phyloP scores from a whole-genome alignment of 2,888 invertebrate genomes.

The Aspidapion aeneum region DNA sequence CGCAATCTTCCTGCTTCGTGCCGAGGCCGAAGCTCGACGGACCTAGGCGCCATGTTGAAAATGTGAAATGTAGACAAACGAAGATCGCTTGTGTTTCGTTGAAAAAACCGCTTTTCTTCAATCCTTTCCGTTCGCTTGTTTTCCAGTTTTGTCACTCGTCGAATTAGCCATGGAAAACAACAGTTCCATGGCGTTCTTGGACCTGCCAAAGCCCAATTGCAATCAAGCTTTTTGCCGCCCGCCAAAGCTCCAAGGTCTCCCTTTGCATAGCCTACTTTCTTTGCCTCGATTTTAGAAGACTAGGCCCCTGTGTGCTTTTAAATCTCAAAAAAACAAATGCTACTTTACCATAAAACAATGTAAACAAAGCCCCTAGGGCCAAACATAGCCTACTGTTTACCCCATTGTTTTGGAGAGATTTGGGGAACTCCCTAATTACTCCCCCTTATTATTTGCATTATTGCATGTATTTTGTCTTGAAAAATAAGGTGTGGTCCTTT shows the following conservation, averaged over 20 bases:
- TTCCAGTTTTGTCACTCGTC: background rate
- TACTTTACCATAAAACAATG: background rate
- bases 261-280: background rate
- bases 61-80: background rate
- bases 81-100: background rate
- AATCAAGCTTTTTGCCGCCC: background rate
- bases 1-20: background rate
- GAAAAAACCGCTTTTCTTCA: background rate
- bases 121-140: background rate
- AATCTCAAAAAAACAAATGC: background rate
- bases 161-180: background rate
- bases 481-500: too few relatives aligned
- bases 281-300: background rate
- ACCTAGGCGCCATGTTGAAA: slow-evolving; percentile 60
- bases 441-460: too few relatives aligned
- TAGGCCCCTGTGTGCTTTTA: background rate
- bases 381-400: background rate
- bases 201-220: background rate
- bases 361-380: background rate
- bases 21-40: background rate
- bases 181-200: too few relatives aligned
- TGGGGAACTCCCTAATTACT: background rate
- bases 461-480: too few relatives aligned
- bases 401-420: background rate
- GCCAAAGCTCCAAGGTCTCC: background rate